These are phyloP conservation scores for Ramphastos sulfuratus DNA, from an alignment of 2,113 vertebrate genomes.

Conservation along the genomic window DNA sequence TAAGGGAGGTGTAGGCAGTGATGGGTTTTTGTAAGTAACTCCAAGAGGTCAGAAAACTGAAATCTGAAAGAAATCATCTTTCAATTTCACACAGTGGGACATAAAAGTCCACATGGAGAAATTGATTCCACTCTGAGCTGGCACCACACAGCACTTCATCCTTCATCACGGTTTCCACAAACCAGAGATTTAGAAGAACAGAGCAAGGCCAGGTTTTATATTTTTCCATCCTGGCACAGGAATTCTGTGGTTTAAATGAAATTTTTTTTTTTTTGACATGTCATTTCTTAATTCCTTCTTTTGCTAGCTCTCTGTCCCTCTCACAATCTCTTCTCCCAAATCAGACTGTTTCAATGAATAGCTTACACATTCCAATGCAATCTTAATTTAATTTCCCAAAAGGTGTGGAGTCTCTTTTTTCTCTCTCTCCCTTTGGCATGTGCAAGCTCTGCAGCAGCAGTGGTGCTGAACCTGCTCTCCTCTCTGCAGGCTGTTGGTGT, in stretches of 20 bases:
- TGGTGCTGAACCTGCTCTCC: neutral
- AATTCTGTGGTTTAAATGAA: conserved; percentile 48
- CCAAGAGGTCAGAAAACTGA: neutral
- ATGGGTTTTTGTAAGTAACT: neutral
- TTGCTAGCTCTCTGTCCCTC: neutral
- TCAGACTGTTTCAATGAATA: neutral
- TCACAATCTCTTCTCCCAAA: neutral
- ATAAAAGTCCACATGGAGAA: conserved; percentile 62
- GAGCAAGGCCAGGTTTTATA: conserved; percentile 34
- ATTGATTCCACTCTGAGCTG: conserved; percentile 36
- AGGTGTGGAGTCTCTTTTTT: neutral
- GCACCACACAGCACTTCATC: conserved; percentile 42
- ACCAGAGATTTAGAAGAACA: conserved; percentile 56
- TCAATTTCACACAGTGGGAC: conserved; percentile 63
- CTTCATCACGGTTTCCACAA: conserved; percentile 30
- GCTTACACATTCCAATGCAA: neutral
- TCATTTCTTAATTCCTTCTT: neutral
- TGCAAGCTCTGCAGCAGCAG: fast-evolving
- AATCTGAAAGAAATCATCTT: conserved; percentile 49
- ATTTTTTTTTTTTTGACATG: conserved; percentile 36
- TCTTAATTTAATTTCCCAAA: neutral
- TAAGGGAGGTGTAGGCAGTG: neutral
- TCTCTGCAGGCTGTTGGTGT: fast-evolving
- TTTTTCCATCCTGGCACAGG: conserved; percentile 21
- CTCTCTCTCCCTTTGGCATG: neutral